Evolutionary conservation across 2,888 invertebrate species (phyloP), one percentile per base, ranked within the genome.

Genomic region (Pegoplata infirma): DNA sequence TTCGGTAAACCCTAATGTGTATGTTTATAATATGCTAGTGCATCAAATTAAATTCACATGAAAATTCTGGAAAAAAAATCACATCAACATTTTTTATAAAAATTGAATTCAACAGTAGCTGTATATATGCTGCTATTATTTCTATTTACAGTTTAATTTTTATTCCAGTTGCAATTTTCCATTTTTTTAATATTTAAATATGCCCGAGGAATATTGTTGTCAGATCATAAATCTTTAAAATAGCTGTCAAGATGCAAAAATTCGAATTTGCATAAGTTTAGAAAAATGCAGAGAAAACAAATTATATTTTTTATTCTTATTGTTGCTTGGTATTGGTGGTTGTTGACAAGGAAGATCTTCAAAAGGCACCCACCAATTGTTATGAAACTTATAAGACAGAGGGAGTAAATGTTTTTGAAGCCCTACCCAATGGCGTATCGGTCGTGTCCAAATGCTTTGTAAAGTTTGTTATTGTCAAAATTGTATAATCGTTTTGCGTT

Each of bases 141-240:
- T 40, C 36, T 40, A 32, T 63, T 55, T 55, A 28, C 36, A 49
- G 49, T 76, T 56, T 61, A 12, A 49, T 44, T 63, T 49, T 6
- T 69, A 63, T 56, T 56, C 49, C 68, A 76, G 56, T 76, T 69
- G 63, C 49, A 25, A 40, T 17, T n/a, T 51, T n/a, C n/a, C 1
- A 6, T 23, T 32, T 10, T 23, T 74, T 25, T 21, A 46, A 14
- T 40, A 44, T 61, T 46, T 4, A 19, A 25, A 7, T 19, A 56
- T 76, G 75, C 68, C 67, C 14, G 56, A 49, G 75, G 75, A 68
- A 69, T 64, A 69, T 36, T 56, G 40, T 63, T 75, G 75, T 63
- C 75, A 64, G 68, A 44, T 69, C 68, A 64, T 76, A 76, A 76
- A 76, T 76, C 75, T 76, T 69, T 17, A 76, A 69, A 56, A 64